Evolutionary conservation across 2,888 invertebrate species (phyloP), one percentile per base, ranked within the genome.

Genomic region (Crossocerus cetratus): DNA sequence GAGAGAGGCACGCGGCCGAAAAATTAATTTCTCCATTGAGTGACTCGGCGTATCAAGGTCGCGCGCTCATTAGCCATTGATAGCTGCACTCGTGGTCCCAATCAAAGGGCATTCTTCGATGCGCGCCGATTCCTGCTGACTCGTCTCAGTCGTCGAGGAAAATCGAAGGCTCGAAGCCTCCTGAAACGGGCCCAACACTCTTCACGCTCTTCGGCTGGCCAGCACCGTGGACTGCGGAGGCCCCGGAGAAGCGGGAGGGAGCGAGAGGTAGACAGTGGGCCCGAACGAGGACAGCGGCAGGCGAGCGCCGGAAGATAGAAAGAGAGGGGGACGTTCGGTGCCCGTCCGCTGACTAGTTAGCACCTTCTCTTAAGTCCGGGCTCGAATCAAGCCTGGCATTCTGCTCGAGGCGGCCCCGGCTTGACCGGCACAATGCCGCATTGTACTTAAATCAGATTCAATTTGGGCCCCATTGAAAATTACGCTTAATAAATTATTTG

Each of bases 381-480:
- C 82, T 86, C 81, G 87, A 89, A 88, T 89, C 87, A 88, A 87
- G 84, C 75, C 81, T 81, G 81, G 85, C 84, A 88, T 88, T 88
- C 86, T 86, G 76, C 76, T 63, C 64, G 67, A 71, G 72, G 71
- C 82, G 67, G 74, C 69, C 77, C 72, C 70, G 80, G 53, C 77
- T 72, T 64, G 63, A 32, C 76, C 69, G 65, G 69, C 84, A 89
- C 89, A 90, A 90, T 89, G 83, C 82, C 67, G 84, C 85, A 89
- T 90, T 90, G 89, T 90, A 86, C 88, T 90, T 90, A 89, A 90
- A 90, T 90, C 90, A 90, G 89, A 90, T 90, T 90, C 90, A 90
- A 90, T 90, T 90, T 90, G 89, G 89, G 84, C 72, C 88, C 89
- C 88, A 90, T 90, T 89, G 89, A 89, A 90, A 90, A 90, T 90